Evolutionary conservation across 2,797 vertebrate species (phyloP), one percentile per base, ranked within the genome.

Genomic region (Streptopelia turtur): DNA sequence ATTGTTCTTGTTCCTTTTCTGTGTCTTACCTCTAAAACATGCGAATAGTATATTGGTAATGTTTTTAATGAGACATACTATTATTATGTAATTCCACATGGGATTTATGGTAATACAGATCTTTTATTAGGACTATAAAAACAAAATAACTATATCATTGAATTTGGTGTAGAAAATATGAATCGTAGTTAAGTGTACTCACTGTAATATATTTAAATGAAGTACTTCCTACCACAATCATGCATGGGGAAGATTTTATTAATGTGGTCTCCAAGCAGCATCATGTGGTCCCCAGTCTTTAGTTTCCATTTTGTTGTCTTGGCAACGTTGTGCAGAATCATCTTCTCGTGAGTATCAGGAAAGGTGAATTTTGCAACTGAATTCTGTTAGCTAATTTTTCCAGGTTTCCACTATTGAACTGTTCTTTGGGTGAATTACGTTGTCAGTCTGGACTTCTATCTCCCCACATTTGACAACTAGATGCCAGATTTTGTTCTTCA

Each of bases 241-340:
- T 52, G 15, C 68, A 22, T 45, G 23, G 28, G 28, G 41, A 94
- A 31, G 50, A 39, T 63, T 79, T 93, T 86, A 82, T 86, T 76
- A 72, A 52, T 50, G 24, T 76, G 31, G n/a, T 84, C 45, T 87
- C 53, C 35, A 75, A 47, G 75, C 70, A 92, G 63, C 71, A 20
- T 59, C 64, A 52, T 0, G 1, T 39, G 21, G 45, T 71, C 18
- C 41, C 23, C 31, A 56, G 56, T 47, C 33, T 82, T 79, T n/a
- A 31, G 35, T 69, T 95, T 74, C 50, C 43, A 14, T 28, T 89
- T 66, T 61, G 87, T 86, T 95, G 70, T 77, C 83, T 72, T 89
- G 86, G 81, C 63, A 94, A 89, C 66, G 0, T 66, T 25, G 8
- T 69, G 39, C 47, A 76, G n/a, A 82, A 52, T 79, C n/a, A 66